A percentile compares a stretch with the other conserved stretches of the same genome.
Evolutionary conservation across 1,140 invertebrate species (phyloP).

Genomic region (Procambarus virginalis): DNA sequence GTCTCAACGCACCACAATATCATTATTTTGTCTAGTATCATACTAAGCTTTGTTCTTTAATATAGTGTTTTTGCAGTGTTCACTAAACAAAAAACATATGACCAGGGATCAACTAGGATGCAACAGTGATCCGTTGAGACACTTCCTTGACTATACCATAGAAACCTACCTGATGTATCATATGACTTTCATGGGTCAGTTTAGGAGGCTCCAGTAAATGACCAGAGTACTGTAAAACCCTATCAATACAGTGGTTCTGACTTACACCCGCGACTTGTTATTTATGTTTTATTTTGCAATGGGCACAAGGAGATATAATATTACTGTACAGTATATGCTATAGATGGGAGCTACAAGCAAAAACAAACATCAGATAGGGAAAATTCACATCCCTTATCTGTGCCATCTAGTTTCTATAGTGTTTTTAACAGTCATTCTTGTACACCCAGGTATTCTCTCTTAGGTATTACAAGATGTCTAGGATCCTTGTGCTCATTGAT

Average conservation of each 20-base stretch:
- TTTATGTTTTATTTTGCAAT: constrained; percentile 32
- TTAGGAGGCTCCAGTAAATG: constrained; percentile 44
- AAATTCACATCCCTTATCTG: constrained; percentile 6
- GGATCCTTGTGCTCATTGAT: constrained; percentile 48
- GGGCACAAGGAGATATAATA: constrained; percentile 48
- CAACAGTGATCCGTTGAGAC: constrained; percentile 39
- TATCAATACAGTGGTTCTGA: constrained; percentile 25
- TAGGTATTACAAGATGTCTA: constrained; percentile 32
- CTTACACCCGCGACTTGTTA: constrained; percentile 42
- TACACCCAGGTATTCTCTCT: constrained; percentile 22
- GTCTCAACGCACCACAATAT: constrained; percentile 22
- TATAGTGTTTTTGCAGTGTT: background rate
- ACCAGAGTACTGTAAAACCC: constrained; percentile 10
- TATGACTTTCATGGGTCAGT: constrained; percentile 32
- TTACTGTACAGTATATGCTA: constrained; percentile 11
- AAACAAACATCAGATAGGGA: constrained; percentile 3
- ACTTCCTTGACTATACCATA: constrained; percentile 14
- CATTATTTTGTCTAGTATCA: background rate
- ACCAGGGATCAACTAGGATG: background rate
- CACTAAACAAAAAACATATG: background rate
- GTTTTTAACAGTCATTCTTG: constrained; percentile 29
- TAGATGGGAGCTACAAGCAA: constrained; percentile 48
- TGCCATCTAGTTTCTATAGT: constrained; percentile 25
- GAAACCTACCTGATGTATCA: constrained; percentile 27
- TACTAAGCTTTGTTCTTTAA: background rate